These are phyloP conservation scores for Nannospalax galili DNA, from an alignment of 2,113 vertebrate species.

Conservation along the genomic window DNA sequence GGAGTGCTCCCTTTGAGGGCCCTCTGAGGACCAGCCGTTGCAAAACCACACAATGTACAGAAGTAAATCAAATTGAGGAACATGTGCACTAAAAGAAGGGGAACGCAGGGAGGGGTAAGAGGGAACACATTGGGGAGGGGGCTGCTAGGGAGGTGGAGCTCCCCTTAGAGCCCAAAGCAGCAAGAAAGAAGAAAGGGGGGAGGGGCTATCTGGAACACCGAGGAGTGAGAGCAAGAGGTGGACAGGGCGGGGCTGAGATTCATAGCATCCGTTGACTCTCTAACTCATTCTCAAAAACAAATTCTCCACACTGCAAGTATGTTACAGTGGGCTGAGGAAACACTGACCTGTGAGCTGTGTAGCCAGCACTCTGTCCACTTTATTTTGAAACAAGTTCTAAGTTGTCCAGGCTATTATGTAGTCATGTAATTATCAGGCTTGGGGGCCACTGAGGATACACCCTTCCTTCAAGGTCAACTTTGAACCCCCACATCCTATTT, in stretches of 20 bases:
- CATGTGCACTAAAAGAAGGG: conserved; percentile 71
- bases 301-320: neutral
- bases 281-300: conserved; percentile 19
- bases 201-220: neutral
- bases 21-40: conserved; percentile 75
- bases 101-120: conserved; percentile 14
- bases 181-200: neutral
- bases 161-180: neutral
- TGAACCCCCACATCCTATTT: neutral
- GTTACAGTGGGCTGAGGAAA: neutral
- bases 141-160: neutral
- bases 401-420: neutral
- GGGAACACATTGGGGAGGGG: neutral
- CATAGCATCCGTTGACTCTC: neutral
- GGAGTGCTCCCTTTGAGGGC: conserved; percentile 73
- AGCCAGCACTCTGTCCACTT: neutral
- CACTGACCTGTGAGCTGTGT: neutral
- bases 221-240: no score
- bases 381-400: neutral
- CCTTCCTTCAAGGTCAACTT: neutral
- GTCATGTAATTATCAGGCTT: neutral
- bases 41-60: conserved; percentile 75
- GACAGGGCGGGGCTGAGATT: neutral
- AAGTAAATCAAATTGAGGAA: conserved; percentile 81
- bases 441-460: neutral